A percentile compares a stretch with the other conserved stretches of the same genome.
These are phyloP conservation scores for Euplagia quadripunctaria DNA, from an alignment of 2,888 invertebrate species.

Conservation along the genomic window DNA sequence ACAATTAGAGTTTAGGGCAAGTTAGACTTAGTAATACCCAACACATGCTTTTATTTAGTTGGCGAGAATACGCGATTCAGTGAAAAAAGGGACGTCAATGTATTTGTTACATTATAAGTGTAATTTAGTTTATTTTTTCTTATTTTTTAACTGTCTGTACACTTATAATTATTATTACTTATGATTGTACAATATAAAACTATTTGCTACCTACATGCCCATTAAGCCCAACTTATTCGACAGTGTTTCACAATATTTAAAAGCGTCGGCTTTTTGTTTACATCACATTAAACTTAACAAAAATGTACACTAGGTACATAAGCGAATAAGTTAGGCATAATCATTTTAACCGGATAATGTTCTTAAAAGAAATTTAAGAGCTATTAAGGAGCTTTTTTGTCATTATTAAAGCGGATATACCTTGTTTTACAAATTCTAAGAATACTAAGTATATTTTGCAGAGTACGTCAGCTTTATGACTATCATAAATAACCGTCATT, in stretches of 20 bases:
- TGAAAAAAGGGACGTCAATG: too few relatives aligned
- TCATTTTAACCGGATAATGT: constrained; percentile 8
- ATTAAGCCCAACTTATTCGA: constrained; percentile 2
- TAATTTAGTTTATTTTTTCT: too few relatives aligned
- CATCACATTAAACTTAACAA: constrained; percentile 16
- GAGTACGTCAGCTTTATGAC: neutral
- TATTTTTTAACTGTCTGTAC: neutral
- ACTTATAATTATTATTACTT: neutral
- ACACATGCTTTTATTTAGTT: too few relatives aligned
- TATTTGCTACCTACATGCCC: neutral
- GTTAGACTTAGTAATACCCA: too few relatives aligned
- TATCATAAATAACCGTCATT: constrained; percentile 38
- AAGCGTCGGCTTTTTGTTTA: constrained; percentile 13
- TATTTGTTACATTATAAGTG: too few relatives aligned
- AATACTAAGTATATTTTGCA: constrained; percentile 7
- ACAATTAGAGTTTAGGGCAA: too few relatives aligned
- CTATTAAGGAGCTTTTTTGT: neutral
- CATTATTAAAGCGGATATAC: constrained; percentile 1
- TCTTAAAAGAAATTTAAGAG: constrained; percentile 7
- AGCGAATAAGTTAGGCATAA: constrained; percentile 1
- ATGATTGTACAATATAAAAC: too few relatives aligned
- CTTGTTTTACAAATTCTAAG: constrained; percentile 15
- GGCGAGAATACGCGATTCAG: too few relatives aligned
- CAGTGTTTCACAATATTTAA: constrained; percentile 12
- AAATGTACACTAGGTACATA: neutral